Base-by-base conservation (phyloP, 2,888 invertebrate genomes). In the Drosophila mettleri region DNA sequence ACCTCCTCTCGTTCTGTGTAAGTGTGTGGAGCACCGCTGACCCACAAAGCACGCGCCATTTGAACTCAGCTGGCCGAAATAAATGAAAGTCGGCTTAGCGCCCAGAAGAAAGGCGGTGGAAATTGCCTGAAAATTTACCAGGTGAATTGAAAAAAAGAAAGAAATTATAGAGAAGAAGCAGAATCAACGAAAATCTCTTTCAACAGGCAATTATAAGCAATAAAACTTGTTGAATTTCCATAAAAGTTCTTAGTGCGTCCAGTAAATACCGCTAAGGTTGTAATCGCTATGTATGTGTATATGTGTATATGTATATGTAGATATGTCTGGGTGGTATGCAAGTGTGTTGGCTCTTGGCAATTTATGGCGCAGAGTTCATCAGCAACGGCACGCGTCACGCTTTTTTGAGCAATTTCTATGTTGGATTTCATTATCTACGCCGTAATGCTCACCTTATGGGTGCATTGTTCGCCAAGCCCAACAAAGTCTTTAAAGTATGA, bases 341-440 rank as follows among this genome's bases (percentile, higher is more conserved):
- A 31, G 27, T 39, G 33, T 39, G 41, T 39, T n/a, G 36, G 33
- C 78, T 54, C 57, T 64, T 39, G 78, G 78, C 78, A 86, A 88
- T 85, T 89, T 87, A 80, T 85, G 69, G 78, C 80, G 41, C 74
- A 87, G 82, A 86, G 86, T 86, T 86, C 89, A 86, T 89, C 80
- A 82, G 58, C 80, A 80, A 58, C 65, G 66, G 43, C 49, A 41
- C 33, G 69, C 88, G 88, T 86, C 80, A 89, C 86, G 86, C 74
- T 85, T 87, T 86, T 82, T 80, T 85, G 88, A 78, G 76, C 89
- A 85, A 64, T 84, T 86, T 80, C 81, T 84, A 77, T 72, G 77
- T 70, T 69, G 70, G 77, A 86, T 82, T 83, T 83, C 77, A 83
- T 83, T 83, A 88, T 83, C 74, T 82, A 55, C 80, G 80, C 61